phyloP scores from a whole-genome alignment of 2,888 invertebrate genomes.

The Creontiades dilutus region DNA sequence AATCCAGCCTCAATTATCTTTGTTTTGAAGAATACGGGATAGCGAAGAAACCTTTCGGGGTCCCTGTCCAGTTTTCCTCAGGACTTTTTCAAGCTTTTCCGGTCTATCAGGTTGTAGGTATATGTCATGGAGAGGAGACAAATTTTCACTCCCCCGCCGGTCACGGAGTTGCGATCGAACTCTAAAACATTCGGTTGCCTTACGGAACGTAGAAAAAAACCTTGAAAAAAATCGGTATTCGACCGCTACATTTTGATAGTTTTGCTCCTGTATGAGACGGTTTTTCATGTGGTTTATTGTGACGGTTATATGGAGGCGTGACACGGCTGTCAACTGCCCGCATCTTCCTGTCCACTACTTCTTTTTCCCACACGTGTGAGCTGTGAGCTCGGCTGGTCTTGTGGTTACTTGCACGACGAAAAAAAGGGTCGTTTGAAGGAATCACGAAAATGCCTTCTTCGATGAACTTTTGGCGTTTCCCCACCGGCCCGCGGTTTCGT shows the following conservation, averaged over 20 bases:
- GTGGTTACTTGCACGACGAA: background rate
- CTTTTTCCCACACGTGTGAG: constrained; percentile 26
- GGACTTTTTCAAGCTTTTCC: too few relatives aligned
- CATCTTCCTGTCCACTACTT: background rate
- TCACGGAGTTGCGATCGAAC: background rate
- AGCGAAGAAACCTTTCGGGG: too few relatives aligned
- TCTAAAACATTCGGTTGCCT: constrained; percentile 5
- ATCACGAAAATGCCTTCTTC: background rate
- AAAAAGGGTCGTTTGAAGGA: background rate
- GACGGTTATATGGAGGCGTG: background rate
- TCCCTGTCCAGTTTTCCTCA: too few relatives aligned
- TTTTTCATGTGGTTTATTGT: constrained; percentile 28
- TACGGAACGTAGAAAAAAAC: background rate
- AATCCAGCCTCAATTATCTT: too few relatives aligned
- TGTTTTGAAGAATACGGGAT: too few relatives aligned
- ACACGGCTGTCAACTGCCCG: constrained; percentile 10
- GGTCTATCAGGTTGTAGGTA: background rate
- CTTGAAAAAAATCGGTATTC: background rate
- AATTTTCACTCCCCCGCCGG: background rate
- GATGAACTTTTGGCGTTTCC: background rate
- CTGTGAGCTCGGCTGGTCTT: constrained; percentile 10
- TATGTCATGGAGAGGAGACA: background rate
- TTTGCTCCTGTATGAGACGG: background rate
- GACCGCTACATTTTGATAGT: constrained; percentile 5
- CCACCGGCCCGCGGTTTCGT: background rate